These are phyloP conservation scores for Ashinkailepas kermadecensis DNA, from an alignment of 2,888 invertebrate species.

Conservation along the genomic window DNA sequence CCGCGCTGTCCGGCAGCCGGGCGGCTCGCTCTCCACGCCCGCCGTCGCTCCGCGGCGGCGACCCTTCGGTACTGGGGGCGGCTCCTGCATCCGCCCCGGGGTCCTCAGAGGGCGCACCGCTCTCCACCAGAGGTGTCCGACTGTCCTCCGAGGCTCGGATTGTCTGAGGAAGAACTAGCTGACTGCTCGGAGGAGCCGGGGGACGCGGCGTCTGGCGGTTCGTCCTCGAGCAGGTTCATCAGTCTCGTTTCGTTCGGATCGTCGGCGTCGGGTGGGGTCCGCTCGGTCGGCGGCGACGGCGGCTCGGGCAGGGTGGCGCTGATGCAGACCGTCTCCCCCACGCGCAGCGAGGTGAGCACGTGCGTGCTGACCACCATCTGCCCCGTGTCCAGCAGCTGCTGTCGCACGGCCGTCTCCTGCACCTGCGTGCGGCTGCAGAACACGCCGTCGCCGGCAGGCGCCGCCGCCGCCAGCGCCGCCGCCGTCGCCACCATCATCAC, in stretches of 20 bases:
- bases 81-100: neutral
- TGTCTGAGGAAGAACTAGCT: too few relatives aligned
- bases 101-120: neutral
- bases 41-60: neutral
- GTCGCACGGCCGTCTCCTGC: slow-evolving; percentile 8
- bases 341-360: slow-evolving; percentile 4
- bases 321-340: slow-evolving; percentile 16
- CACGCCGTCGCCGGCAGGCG: neutral
- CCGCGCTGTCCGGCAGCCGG: neutral
- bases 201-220: neutral
- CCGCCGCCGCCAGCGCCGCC: neutral
- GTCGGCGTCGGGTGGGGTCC: neutral
- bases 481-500: neutral
- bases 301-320: slow-evolving; percentile 1
- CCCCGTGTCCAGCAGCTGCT: neutral
- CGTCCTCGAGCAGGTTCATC: neutral
- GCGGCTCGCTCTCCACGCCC: neutral
- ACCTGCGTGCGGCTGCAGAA: slow-evolving; percentile 22
- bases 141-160: too few relatives aligned
- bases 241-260: neutral
- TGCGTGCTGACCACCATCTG: slow-evolving; percentile 17
- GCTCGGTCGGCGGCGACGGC: neutral
- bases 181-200: too few relatives aligned
- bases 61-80: neutral
- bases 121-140: too few relatives aligned